A percentile compares a stretch with the other conserved stretches of the same genome.
These are phyloP conservation scores for Dicyrtomina minuta DNA, from an alignment of 2,888 invertebrate species.

Conservation along the genomic window DNA sequence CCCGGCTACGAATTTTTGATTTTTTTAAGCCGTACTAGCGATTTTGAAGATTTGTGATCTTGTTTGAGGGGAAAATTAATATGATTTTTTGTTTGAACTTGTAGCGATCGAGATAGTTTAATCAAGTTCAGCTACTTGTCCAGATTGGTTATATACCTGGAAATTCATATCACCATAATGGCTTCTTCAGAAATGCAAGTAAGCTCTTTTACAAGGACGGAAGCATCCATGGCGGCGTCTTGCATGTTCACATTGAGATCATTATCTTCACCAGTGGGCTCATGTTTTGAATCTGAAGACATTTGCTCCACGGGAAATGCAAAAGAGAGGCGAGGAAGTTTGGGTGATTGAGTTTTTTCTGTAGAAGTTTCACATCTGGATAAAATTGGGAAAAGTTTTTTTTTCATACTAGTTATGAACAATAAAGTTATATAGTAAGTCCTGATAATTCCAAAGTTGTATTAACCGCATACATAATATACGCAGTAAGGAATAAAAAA, in stretches of 20 bases:
- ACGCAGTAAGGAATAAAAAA: too few relatives aligned
- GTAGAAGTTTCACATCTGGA: neutral
- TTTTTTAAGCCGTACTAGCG: too few relatives aligned
- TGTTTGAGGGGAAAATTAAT: slow-evolving; percentile 41
- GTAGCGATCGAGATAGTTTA: neutral
- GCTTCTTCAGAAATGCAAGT: slow-evolving; percentile 85
- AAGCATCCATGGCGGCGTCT: slow-evolving; percentile 25
- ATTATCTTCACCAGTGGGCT: slow-evolving; percentile 16
- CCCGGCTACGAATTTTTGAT: too few relatives aligned
- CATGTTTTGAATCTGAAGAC: slow-evolving; percentile 40
- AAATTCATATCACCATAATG: slow-evolving; percentile 78
- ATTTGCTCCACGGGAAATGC: slow-evolving; percentile 49
- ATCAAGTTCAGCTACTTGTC: neutral
- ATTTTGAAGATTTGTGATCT: slow-evolving; percentile 31
- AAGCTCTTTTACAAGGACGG: slow-evolving; percentile 61
- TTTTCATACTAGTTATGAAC: too few relatives aligned
- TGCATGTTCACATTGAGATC: neutral
- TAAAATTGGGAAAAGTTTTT: neutral
- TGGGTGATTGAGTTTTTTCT: neutral
- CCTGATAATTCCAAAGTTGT: too few relatives aligned
- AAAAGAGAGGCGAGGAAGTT: slow-evolving; percentile 38
- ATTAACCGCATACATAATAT: too few relatives aligned
- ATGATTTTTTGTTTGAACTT: neutral
- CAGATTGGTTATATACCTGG: slow-evolving; percentile 65
- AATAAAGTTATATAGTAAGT: too few relatives aligned